These are phyloP conservation scores for Drosophila anomelani DNA, from an alignment of 2,888 invertebrate genomes.

Conservation along the genomic window DNA sequence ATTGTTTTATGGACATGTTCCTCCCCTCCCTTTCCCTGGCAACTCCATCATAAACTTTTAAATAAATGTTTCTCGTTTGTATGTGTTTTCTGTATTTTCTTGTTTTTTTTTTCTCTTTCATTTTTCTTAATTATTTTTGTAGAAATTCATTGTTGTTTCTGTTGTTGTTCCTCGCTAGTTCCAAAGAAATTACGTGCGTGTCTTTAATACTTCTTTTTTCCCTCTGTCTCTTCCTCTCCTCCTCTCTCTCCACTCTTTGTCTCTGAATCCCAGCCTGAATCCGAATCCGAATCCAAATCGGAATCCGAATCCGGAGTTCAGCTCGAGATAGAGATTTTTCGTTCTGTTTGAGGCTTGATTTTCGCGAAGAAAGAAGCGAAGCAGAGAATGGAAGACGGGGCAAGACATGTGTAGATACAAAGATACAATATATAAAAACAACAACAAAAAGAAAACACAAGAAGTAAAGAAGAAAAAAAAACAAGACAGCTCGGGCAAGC, in stretches of 20 bases:
- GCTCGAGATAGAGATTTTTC: conserved; percentile 22
- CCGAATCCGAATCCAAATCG: conserved; percentile 7
- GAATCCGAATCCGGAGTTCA: conserved; percentile 26
- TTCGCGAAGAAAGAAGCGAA: conserved; percentile 40
- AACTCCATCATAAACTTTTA: conserved; percentile 16
- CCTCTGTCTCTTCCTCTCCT: background rate
- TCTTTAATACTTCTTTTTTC: conserved; percentile 46
- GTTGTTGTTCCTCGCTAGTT: conserved; percentile 43
- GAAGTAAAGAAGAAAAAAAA: background rate
- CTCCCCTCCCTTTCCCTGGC: background rate
- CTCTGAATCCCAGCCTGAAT: background rate
- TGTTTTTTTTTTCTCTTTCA: conserved; percentile 26
- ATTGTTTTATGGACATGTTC: conserved; percentile 5
- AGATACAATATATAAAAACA: conserved; percentile 22
- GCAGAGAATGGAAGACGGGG: conserved; percentile 9
- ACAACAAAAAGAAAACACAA: conserved; percentile 8
- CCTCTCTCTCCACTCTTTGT: background rate
- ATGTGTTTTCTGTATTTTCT: conserved; percentile 4
- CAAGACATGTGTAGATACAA: conserved; percentile 46
- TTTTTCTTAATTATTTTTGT: conserved; percentile 70
- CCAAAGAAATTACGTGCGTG: conserved; percentile 74
- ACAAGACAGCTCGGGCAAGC: conserved; percentile 2
- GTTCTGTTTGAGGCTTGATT: conserved; percentile 23
- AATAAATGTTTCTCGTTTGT: conserved; percentile 36
- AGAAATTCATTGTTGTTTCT: conserved; percentile 49